Percentiles rank a stretch among this genome's conserved stretches.
These are phyloP conservation scores for Ptyas mucosa DNA, from an alignment of 2,113 vertebrate genomes.

Conservation along the genomic window DNA sequence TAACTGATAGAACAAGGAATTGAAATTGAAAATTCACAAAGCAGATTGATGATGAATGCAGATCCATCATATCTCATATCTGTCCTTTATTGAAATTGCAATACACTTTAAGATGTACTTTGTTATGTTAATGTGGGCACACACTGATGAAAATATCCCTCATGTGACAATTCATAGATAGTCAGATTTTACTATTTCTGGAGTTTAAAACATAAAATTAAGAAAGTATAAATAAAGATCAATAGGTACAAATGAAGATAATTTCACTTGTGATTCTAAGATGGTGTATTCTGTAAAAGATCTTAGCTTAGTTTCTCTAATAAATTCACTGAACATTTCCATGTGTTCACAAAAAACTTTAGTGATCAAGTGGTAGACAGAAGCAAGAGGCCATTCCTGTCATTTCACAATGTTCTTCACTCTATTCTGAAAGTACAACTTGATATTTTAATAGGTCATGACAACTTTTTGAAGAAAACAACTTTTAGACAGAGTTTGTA, in stretches of 20 bases:
- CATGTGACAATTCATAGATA: not conserved
- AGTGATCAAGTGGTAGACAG: not conserved
- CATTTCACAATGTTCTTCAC: not conserved
- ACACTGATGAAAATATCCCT: not conserved
- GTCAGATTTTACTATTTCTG: not conserved
- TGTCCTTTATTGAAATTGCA: not conserved
- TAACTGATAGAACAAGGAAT: not conserved
- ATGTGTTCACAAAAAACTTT: not conserved
- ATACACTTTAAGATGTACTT: not conserved
- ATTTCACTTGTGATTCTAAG: not conserved
- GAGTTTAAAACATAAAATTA: not conserved
- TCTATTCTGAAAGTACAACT: not conserved
- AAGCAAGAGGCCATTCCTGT: not conserved
- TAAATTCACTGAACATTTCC: not conserved
- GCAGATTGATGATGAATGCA: not conserved
- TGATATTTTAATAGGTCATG: not conserved
- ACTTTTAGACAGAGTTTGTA: not conserved
- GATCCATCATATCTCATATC: not conserved
- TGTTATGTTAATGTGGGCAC: not conserved
- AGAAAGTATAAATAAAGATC: not conserved
- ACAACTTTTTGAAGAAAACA: not conserved
- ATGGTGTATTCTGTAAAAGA: not conserved
- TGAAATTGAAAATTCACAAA: not conserved
- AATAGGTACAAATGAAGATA: not conserved
- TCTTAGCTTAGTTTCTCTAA: not conserved